Evolutionary conservation across 2,888 invertebrate genomes (phyloP), one percentile per base, ranked within the genome.

Genomic region (Iselma pallidipennis): DNA sequence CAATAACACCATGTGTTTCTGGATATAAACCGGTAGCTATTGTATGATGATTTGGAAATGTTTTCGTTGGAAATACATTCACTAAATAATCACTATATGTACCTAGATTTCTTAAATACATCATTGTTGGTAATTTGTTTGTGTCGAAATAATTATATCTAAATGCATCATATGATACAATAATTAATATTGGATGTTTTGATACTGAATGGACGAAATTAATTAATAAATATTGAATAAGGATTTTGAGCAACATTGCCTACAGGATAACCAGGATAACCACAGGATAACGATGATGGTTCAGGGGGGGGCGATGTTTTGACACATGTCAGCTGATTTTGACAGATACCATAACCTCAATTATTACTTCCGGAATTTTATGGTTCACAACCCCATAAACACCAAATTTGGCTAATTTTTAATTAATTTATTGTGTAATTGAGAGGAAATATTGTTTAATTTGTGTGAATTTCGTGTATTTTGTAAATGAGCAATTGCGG

Each of bases 1-100:
- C 89, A 2, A 90, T 78, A 29, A 91, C 87, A 0, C 91, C 91
- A 78, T 91, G 91, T 14, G 80, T 83, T 76, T 90, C 90, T 0
- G 87, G 83, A 74, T 87, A 89, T 53, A 89, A 77, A 7, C 91
- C 91, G 26, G 89, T 92, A 0, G 87, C 88, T 57, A 91, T 87
- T 0, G 89, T 85, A 72, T 88, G 88, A 79, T 91, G 91, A 80
- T 91, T 91, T 0, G 91, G 89, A 74, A 89, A 89, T 1, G 91
- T 92, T 80, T 89, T 89, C 0, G 91, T 91, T 0, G 87, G 85
- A 74, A 89, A 89, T 42, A 87, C 84, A 72, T 87, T 88, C 49
- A 81, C 79, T 81, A 89, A 83, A 70, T 85, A 85, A 61, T 86
- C 85, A 0, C 87, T 82, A 66, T 83, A 81, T 4, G 86, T 85